Evolutionary conservation across 2,797 vertebrate species (phyloP).

Genomic region (Xyrichtys novacula): DNA sequence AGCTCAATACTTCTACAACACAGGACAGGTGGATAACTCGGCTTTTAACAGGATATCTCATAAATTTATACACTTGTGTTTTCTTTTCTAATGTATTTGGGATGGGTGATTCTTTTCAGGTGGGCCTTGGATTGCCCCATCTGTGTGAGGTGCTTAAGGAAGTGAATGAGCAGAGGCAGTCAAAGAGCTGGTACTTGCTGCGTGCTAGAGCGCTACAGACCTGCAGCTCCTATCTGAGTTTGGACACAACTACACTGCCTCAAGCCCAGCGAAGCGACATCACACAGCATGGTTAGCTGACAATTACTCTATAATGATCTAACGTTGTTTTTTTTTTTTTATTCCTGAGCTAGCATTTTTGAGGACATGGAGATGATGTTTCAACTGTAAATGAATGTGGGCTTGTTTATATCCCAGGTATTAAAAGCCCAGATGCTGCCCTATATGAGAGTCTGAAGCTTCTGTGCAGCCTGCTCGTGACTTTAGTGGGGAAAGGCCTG

Average conservation of each 20-base stretch:
- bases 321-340: background rate
- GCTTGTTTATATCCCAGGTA: conserved; percentile 75
- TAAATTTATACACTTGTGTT: background rate
- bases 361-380: background rate
- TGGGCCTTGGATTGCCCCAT: conserved; percentile 81
- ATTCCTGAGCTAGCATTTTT: too few relatives aligned
- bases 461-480: conserved; percentile 88
- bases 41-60: background rate
- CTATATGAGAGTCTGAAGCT: conserved; percentile 90
- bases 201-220: conserved; percentile 86
- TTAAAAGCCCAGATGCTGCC: conserved; percentile 86
- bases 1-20: conserved; percentile 85
- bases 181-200: conserved; percentile 92
- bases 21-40: conserved; percentile 78
- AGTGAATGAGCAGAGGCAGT: conserved; percentile 83
- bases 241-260: conserved; percentile 81
- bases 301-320: background rate
- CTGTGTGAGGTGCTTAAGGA: conserved; percentile 86
- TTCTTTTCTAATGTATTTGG: background rate
- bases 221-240: conserved; percentile 85
- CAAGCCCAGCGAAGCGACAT: conserved; percentile 80
- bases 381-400: background rate
- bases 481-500: conserved; percentile 87
- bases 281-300: conserved; percentile 81
- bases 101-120: conserved; percentile 67